phyloP scores from a whole-genome alignment of 2,888 invertebrate species.

The Spicauda simplicius region DNA sequence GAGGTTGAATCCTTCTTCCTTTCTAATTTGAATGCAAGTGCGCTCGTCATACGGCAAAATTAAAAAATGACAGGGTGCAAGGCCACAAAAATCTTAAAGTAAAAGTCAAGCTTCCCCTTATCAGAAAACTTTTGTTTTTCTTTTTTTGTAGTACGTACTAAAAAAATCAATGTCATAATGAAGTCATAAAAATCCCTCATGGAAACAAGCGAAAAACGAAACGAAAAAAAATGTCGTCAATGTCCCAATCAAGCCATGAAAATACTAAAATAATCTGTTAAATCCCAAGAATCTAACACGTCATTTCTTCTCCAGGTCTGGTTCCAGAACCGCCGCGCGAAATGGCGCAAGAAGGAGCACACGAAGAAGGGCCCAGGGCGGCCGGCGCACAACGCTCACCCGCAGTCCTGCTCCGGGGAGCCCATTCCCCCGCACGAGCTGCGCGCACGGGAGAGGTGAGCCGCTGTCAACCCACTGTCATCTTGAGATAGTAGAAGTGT shows the following conservation, averaged over 20 bases:
- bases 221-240: background rate
- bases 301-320: constrained; percentile 90
- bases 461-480: constrained; percentile 62
- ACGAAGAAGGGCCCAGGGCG: constrained; percentile 99
- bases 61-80: no score
- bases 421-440: constrained; percentile 97
- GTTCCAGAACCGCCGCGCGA: constrained; percentile 99
- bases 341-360: constrained; percentile 99
- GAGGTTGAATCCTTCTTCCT: no score
- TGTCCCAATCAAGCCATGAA: background rate
- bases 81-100: no score
- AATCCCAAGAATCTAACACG: background rate
- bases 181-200: no score
- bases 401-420: constrained; percentile 98
- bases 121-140: no score
- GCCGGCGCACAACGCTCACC: constrained; percentile 99
- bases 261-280: background rate
- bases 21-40: no score
- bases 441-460: constrained; percentile 91
- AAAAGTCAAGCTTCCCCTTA: no score
- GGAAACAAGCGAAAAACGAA: no score
- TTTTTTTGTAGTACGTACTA: no score
- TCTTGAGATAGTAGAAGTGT: background rate
- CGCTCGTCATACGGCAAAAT: no score
- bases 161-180: no score